A percentile compares a stretch with the other conserved stretches of the same genome.
phyloP scores from a whole-genome alignment of 2,888 invertebrate genomes.

The Chironomus riparius region DNA sequence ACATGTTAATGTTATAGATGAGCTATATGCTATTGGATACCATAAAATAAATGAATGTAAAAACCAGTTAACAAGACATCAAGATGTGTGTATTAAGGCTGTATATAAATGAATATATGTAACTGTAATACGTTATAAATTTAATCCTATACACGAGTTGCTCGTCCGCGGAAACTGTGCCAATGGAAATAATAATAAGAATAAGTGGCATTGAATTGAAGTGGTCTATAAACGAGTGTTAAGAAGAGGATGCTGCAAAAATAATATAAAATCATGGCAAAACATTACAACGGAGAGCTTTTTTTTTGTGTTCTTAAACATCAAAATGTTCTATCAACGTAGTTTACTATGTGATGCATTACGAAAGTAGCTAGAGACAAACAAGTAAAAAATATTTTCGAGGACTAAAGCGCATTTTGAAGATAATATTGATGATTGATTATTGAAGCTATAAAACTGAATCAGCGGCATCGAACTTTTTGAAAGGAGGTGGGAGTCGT shows the following conservation, averaged over 20 bases:
- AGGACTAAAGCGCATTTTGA: no score
- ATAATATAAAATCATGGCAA: not conserved
- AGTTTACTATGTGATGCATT: not conserved
- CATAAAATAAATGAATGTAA: not conserved
- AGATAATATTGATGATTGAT: no score
- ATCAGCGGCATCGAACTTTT: no score
- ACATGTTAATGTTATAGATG: no score
- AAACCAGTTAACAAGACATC: constrained; percentile 17
- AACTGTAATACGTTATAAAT: no score
- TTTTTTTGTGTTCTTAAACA: not conserved
- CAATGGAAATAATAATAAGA: no score
- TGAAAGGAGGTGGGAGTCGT: no score
- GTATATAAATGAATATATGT: no score
- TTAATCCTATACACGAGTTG: no score
- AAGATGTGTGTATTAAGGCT: not conserved
- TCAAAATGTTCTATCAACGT: not conserved
- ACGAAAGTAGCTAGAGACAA: not conserved
- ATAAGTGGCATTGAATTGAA: not conserved
- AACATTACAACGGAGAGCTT: not conserved
- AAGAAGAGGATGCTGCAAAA: not conserved
- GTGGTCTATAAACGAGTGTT: not conserved
- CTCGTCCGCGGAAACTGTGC: no score
- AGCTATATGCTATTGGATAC: no score
- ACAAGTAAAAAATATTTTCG: not conserved
- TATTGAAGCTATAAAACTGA: no score